Conservation (phyloP, 2,888 invertebrate genomes). For the Syritta pipiens region DNA sequence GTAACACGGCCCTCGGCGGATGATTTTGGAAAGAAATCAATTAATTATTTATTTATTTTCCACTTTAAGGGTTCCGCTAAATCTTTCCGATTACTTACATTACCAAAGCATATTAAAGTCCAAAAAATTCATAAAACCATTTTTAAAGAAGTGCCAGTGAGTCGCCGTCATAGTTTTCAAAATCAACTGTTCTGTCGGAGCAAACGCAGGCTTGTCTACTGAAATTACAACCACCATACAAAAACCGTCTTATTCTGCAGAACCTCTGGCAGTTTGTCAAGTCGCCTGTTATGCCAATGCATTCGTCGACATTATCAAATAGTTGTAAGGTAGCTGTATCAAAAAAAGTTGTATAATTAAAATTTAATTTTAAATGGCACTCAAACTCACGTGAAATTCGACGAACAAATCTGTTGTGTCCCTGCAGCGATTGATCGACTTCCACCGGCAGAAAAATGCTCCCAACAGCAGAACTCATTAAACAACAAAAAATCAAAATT, state of each 20-base stretch:
- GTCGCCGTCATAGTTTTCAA: slow-evolving; percentile 32
- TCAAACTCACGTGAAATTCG: slow-evolving; percentile 24
- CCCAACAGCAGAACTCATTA: slow-evolving; percentile 4
- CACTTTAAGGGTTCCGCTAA: no score
- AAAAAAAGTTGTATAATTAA: no score
- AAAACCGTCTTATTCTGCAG: slow-evolving; percentile 13
- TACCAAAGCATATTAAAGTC: no score
- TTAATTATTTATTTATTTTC: no score
- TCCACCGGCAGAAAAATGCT: not conserved
- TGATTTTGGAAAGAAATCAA: no score
- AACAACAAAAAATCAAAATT: slow-evolving; percentile 17
- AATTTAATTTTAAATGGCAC: not conserved
- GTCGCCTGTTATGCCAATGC: slow-evolving; percentile 1
- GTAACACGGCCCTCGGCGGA: no score
- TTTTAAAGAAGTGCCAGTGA: slow-evolving; percentile 1
- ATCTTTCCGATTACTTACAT: no score
- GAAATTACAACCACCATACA: slow-evolving; percentile 24
- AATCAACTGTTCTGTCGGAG: slow-evolving; percentile 19
- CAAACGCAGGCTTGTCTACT: slow-evolving; percentile 30
- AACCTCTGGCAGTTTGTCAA: slow-evolving; percentile 19
- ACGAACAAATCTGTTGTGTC: slow-evolving; percentile 9
- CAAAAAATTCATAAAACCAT: not conserved
- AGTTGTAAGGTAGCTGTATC: slow-evolving; percentile 28
- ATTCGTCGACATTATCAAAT: slow-evolving; percentile 1
- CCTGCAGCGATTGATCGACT: not conserved